A percentile compares a stretch with the other conserved stretches of the same genome.
Evolutionary conservation across 2,113 vertebrate genomes (phyloP).

Genomic region (Odontesthes bonariensis): DNA sequence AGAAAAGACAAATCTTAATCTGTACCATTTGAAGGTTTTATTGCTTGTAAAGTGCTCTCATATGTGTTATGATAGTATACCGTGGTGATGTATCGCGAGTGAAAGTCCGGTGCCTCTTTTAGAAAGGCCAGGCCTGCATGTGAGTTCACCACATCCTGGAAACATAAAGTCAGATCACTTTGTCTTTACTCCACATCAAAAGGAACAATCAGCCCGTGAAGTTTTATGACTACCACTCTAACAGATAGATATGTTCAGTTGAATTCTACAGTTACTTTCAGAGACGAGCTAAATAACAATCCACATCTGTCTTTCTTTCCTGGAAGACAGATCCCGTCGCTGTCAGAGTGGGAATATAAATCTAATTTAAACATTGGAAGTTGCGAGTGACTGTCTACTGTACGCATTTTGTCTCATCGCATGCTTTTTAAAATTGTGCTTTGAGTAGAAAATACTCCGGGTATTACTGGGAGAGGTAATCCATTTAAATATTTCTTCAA

Average conservation of each 20-base stretch:
- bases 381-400: conserved; percentile 34
- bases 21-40: neutral
- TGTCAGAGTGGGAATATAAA: conserved; percentile 35
- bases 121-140: conserved; percentile 93
- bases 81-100: conserved; percentile 97
- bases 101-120: conserved; percentile 95
- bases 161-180: conserved; percentile 35
- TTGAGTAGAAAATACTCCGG: conserved; percentile 25
- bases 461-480: conserved; percentile 15
- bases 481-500: conserved; percentile 31
- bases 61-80: conserved; percentile 65
- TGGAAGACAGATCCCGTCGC: conserved; percentile 17
- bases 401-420: conserved; percentile 23
- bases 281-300: conserved; percentile 29
- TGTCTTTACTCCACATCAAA: conserved; percentile 17
- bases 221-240: conserved; percentile 10
- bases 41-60: neutral
- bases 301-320: conserved; percentile 36
- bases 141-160: conserved; percentile 95
- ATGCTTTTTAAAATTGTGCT: conserved; percentile 29
- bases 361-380: conserved; percentile 47
- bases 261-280: conserved; percentile 21
- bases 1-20: neutral
- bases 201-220: conserved; percentile 22
- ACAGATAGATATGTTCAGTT: conserved; percentile 25